These are phyloP conservation scores for Solenodon paradoxus DNA, from an alignment of 2,113 vertebrate genomes.

Conservation along the genomic window DNA sequence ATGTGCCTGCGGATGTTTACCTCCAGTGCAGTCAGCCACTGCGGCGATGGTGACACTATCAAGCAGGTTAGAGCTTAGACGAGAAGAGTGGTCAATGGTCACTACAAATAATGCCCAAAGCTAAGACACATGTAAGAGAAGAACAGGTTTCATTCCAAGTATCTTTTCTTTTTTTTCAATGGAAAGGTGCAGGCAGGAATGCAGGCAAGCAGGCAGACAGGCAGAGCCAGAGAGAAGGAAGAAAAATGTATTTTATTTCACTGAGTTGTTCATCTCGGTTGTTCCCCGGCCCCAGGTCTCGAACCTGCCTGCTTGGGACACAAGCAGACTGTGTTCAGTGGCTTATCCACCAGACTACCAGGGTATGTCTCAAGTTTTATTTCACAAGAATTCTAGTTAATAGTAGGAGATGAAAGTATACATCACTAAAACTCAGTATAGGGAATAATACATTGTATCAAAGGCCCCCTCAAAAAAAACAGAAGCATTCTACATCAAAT, in stretches of 20 bases:
- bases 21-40: not conserved
- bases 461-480: not conserved
- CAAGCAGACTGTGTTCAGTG: too few species aligned
- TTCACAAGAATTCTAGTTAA: conserved; percentile 34
- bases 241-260: too few species aligned
- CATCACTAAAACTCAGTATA: not conserved
- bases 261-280: too few species aligned
- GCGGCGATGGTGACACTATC: not conserved
- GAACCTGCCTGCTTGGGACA: too few species aligned
- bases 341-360: too few species aligned
- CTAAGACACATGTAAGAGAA: not conserved
- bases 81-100: not conserved
- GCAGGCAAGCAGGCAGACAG: too few species aligned
- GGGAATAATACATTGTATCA: not conserved
- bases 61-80: not conserved
- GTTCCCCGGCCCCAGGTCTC: too few species aligned
- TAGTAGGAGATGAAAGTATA: not conserved
- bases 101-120: not conserved
- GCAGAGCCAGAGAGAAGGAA: too few species aligned
- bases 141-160: conserved; percentile 1
- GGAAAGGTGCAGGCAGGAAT: too few species aligned
- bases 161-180: too few species aligned
- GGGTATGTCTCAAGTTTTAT: too few species aligned
- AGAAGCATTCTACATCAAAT: not conserved
- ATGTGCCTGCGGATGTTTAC: not conserved